Percentiles rank a stretch among this genome's conserved stretches.
These are phyloP conservation scores for Lophius piscatorius DNA, from an alignment of 2,113 vertebrate species.

Conservation along the genomic window DNA sequence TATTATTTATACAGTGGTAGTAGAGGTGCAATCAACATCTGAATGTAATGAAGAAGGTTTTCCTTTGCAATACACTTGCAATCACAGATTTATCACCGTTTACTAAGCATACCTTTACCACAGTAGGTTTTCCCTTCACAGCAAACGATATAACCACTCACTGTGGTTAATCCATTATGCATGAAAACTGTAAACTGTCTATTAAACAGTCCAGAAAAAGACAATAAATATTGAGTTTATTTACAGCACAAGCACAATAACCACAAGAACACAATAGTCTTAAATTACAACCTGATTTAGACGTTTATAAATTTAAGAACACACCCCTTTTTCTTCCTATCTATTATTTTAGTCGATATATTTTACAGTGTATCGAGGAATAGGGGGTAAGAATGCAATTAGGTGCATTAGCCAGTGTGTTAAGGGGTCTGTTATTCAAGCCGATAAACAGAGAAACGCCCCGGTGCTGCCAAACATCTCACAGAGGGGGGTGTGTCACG, in stretches of 20 bases:
- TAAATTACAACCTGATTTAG: no score
- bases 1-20: slow-evolving; percentile 8
- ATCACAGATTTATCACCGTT: slow-evolving; percentile 8
- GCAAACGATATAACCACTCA: no score
- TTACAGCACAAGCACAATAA: no score
- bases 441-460: slow-evolving; percentile 43
- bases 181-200: no score
- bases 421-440: slow-evolving; percentile 21
- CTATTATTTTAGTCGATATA: not conserved
- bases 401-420: slow-evolving; percentile 1
- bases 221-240: no score
- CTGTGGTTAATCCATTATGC: no score
- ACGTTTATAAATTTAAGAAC: no score
- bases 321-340: no score
- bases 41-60: slow-evolving; percentile 2
- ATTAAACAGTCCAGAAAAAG: no score
- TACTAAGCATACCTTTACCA: not conserved
- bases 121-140: not conserved
- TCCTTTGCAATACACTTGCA: not conserved
- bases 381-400: not conserved
- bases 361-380: not conserved
- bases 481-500: slow-evolving; percentile 62
- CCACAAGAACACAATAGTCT: no score
- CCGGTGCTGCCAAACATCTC: slow-evolving; percentile 35
- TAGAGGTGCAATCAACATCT: not conserved